Percentiles rank a stretch among this genome's conserved stretches.
phyloP scores from a whole-genome alignment of 2,797 vertebrate species.

The Sparidentex hasta region DNA sequence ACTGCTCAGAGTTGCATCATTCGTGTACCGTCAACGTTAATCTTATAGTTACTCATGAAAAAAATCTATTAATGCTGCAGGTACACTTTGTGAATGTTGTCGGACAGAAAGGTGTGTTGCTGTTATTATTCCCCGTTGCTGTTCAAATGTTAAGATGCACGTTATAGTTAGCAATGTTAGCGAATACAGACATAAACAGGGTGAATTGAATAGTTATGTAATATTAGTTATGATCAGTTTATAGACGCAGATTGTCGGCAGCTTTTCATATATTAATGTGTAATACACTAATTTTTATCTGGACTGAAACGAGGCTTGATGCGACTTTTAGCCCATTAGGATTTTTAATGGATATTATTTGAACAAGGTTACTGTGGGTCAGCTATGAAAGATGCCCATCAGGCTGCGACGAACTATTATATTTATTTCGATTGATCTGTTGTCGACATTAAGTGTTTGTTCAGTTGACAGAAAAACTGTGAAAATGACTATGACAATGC shows the following conservation, averaged over 20 bases:
- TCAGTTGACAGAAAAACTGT: not conserved
- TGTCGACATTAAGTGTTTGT: too few species aligned
- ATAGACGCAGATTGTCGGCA: not conserved
- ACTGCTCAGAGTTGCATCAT: slow-evolving; percentile 45
- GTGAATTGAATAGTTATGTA: not conserved
- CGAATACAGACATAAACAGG: not conserved
- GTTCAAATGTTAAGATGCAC: not conserved
- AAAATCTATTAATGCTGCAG: not conserved
- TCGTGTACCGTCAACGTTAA: not conserved
- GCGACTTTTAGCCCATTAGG: not conserved
- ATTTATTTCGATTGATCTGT: not conserved
- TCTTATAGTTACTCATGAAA: not conserved
- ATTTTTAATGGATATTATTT: not conserved
- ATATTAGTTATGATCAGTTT: not conserved
- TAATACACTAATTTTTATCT: not conserved
- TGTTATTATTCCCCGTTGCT: not conserved
- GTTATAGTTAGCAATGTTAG: not conserved
- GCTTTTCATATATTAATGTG: not conserved
- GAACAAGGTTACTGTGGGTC: not conserved
- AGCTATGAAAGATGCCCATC: not conserved
- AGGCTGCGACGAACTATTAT: not conserved
- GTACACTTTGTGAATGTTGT: too few species aligned
- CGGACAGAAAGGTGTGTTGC: too few species aligned
- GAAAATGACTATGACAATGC: not conserved
- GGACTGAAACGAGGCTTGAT: not conserved